Evolutionary conservation across 2,888 invertebrate genomes (phyloP), one percentile per base, ranked within the genome.

Genomic region (Scaptomyza reducta): DNA sequence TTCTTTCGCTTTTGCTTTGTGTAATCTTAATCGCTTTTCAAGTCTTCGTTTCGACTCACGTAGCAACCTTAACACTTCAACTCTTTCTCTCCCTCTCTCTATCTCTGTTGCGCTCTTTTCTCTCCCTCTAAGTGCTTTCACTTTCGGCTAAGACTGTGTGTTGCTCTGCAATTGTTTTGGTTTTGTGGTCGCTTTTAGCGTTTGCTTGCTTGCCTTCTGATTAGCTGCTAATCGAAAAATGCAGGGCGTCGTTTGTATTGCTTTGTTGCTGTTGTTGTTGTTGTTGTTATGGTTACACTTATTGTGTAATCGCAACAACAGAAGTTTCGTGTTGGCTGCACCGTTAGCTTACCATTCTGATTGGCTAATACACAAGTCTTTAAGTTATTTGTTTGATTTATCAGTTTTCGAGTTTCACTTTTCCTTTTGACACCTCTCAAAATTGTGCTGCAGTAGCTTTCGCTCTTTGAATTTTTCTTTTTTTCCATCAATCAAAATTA

Each of bases 401-500:
- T 67, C 42, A 59, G 31, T 33, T 45, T 51, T 58, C 31, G 22
- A 65, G 66, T 84, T 84, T 84, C 84, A 81, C 84, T 82, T 82
- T 84, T 81, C 73, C 64, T 70, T 84, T 81, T 75, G 66, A 69
- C 81, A 82, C 81, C 79, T 82, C 66, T 60, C 44, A 22, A 79
- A 74, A 74, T 53, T 51, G 74, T 69, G 72, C 61, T 49, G 60
- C 45, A 71, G 67, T 45, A 74, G 67, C 75, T 81, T 82, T 82
- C 81, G 79, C 79, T 79, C 63, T 78, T 68, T 67, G 63, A 68
- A 59, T 55, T 54, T 56, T 49, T 25, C 40, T 31, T 45, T 55
- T 40, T 59, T 56, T 47, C 64, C 81, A 82, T 84, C 79, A 76
- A 83, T 83, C 79, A 83, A 82, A 84, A 84, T 83, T 83, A 82